phyloP scores from a whole-genome alignment of 1,140 invertebrate species.

The Carcinoscorpius rotundicauda region DNA sequence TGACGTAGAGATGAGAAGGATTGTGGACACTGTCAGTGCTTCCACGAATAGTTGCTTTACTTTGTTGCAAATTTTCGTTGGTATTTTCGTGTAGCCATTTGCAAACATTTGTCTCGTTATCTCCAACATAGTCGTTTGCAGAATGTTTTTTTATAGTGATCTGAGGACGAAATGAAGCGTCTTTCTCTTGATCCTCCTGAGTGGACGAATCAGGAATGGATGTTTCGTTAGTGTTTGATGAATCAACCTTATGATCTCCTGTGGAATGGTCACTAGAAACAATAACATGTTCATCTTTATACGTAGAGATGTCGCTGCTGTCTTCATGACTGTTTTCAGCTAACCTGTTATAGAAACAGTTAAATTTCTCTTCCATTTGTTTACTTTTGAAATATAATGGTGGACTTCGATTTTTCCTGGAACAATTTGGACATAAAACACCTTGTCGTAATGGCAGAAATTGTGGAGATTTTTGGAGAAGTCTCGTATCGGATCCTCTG shows the following conservation, averaged over 20 bases:
- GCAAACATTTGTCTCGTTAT: background rate
- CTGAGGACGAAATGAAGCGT: background rate
- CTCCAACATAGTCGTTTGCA: slow-evolving; percentile 3
- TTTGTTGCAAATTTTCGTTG: background rate
- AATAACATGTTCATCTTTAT: slow-evolving; percentile 22
- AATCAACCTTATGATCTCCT: slow-evolving; percentile 7
- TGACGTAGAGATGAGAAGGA: slow-evolving; percentile 9
- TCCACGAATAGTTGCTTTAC: background rate
- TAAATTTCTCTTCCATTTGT: slow-evolving; percentile 24
- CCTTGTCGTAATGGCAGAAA: background rate
- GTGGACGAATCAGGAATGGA: background rate
- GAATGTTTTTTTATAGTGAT: background rate
- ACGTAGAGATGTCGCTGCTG: slow-evolving; percentile 19
- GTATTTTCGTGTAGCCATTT: background rate
- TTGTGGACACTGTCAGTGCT: slow-evolving; percentile 1
- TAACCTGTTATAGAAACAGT: slow-evolving; percentile 23
- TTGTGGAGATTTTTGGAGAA: background rate
- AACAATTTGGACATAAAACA: slow-evolving; percentile 19
- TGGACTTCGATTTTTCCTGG: slow-evolving; percentile 15
- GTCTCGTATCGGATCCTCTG: background rate
- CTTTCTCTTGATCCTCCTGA: background rate
- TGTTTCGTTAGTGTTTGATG: background rate
- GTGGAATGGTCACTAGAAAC: slow-evolving; percentile 15
- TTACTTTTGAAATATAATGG: slow-evolving; percentile 17
- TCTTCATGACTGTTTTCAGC: slow-evolving; percentile 23